These are phyloP conservation scores for Sclerodermus sp. DNA, from an alignment of 2,888 invertebrate species.

Conservation along the genomic window DNA sequence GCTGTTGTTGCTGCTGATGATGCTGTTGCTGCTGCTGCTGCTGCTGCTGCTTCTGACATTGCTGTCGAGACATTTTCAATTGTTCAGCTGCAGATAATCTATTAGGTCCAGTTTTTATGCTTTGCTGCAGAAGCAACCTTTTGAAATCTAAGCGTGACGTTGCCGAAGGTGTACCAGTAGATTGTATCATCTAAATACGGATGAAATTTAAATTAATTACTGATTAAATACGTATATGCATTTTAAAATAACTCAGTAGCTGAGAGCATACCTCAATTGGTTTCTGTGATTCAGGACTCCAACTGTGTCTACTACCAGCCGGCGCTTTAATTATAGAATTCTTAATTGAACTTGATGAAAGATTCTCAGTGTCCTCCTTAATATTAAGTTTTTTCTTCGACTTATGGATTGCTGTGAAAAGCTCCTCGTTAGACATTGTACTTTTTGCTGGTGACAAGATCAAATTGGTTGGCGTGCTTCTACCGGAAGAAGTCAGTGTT, in stretches of 20 bases:
- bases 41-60: slow-evolving; percentile 47
- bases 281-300: slow-evolving; percentile 62
- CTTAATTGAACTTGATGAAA: slow-evolving; percentile 40
- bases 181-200: slow-evolving; percentile 16
- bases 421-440: slow-evolving; percentile 77
- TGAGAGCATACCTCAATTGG: slow-evolving; percentile 42
- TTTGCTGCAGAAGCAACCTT: slow-evolving; percentile 75
- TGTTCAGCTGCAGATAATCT: slow-evolving; percentile 80
- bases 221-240: too few relatives aligned
- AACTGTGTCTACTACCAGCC: slow-evolving; percentile 63
- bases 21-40: slow-evolving; percentile 59
- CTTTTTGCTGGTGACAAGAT: slow-evolving; percentile 69
- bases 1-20: slow-evolving; percentile 34
- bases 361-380: slow-evolving; percentile 61
- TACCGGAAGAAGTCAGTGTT: slow-evolving; percentile 27
- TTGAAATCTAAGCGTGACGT: slow-evolving; percentile 86
- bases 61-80: slow-evolving; percentile 68
- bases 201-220: too few relatives aligned
- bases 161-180: slow-evolving; percentile 63
- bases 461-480: slow-evolving; percentile 42
- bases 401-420: slow-evolving; percentile 77
- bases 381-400: slow-evolving; percentile 75
- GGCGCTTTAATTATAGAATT: slow-evolving; percentile 60
- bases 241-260: too few relatives aligned
- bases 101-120: slow-evolving; percentile 67